Base-by-base conservation (phyloP, 2,888 invertebrate species). In the Aleiodes alternator region DNA sequence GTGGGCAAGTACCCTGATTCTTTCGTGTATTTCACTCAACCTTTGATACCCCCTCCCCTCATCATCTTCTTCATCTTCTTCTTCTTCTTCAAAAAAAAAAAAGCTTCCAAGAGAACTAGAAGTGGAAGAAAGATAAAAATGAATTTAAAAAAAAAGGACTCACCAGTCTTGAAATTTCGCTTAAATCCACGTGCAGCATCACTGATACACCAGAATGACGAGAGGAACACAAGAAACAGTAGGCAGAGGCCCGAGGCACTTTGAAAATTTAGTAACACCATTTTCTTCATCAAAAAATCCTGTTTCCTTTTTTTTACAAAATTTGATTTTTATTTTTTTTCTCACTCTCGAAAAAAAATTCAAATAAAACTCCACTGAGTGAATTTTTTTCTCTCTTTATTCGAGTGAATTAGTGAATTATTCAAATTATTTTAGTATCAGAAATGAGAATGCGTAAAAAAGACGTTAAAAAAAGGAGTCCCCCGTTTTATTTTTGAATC, bases 181-280 rank as follows among this genome's bases (percentile, higher is more conserved):
- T 85, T 80, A 78, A 84, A 84, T 80, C 85, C 83, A 51, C 82
- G 84, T 50, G 73, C 80, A n/a, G 82, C 84, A 48, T 53, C 73
- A 66, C 78, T 69, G 55, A 79, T 70, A 51, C 78, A 76, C 79
- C 80, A 81, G 38, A 79, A 77, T 14, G 77, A 73, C 29, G 81
- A 57, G 76, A 81, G 53, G 68, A 80, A 74, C 73, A 80, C 69
- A 72, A 73, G 73, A 69, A 76, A 73, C 74, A 77, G 57, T 74
- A 77, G 57, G 76, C 78, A 75, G 57, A 76, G 76, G 75, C 76
- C 75, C 57, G 77, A 61, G 73, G 79, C 76, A 75, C 76, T 75
- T 64, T 74, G 57, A 50, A 73, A 74, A 69, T 76, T 71, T 51
- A 59, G 73, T 69, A 75, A 77, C 79, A 78, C 74, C 78, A 78